Base-by-base conservation (phyloP, 1,140 invertebrate genomes). In the Ctenoplectra terminalis region DNA sequence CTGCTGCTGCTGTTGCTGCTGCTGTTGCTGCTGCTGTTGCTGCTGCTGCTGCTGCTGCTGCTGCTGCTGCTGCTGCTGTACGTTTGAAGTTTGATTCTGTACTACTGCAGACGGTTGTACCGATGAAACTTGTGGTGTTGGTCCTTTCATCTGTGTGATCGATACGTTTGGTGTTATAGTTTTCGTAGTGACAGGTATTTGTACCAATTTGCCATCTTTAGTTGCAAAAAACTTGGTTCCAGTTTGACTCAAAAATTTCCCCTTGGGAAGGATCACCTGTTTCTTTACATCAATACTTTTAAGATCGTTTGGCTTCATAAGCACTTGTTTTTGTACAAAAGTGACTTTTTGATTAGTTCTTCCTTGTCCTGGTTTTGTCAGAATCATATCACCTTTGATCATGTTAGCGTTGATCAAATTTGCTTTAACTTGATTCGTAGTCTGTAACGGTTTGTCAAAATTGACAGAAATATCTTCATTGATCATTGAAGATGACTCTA, bases 331-430 rank as follows among this genome's bases (percentile, higher is more conserved):
- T 58, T 92, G 92, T 52, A 93, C 87, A 61, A 93, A 91, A 40
- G 92, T 85, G 23, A 93, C 87, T 74, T 92, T 93, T 34, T 89
- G 91, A 87, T 88, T 93, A 60, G 86, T 90, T 46, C 89, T 85
- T 61, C 83, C 87, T 81, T 93, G 92, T 29, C 92, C 91, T 17
- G 92, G 91, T 77, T 93, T 93, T 31, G 93, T 92, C 29, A 94
- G 73, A 48, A 93, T 92, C 92, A 93, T 93, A 50, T 93, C 93
- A 4, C 92, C 92, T 70, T 93, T 93, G 20, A 93, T 90, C 91
- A 93, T 94, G 64, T 94, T 94, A n/a, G 92, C 87, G 63, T 77
- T 93, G 20, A 94, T 94, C 13, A 93, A 71, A 88, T 93, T 92
- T 6, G 92, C 91, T 75, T 93, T 93, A 8, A 93, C 92, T 89